Base-by-base conservation (phyloP, 2,888 invertebrate genomes). In the Heliconius hortense region DNA sequence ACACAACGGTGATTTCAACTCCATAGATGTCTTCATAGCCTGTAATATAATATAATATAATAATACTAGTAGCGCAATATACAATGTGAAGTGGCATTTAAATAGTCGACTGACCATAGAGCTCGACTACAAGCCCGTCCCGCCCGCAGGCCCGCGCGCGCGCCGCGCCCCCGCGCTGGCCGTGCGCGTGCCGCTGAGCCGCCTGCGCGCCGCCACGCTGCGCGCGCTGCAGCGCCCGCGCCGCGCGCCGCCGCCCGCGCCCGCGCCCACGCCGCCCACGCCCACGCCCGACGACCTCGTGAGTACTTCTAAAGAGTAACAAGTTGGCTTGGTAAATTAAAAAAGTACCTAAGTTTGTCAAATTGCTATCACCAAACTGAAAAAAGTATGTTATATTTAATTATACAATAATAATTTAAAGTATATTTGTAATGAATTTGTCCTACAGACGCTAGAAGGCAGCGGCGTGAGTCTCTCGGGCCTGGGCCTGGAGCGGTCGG, bases 401-500 rank as follows among this genome's bases (percentile, higher is more conserved):
- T 8, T 56, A 56, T 56, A n/a, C 48, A 4, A 48, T 18, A 3
- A 56, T n/a, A 0, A 10, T 15, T 28, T 63, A 21, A 31, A 21
- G 31, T 62, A 31, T 62, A 21, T 31, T 28, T 28, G 35, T n/a
- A n/a, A 35, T 28, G 4, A 15, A 35, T 18, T 66, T 43, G 1
- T 15, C 11, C 24, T 10, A 15, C 85, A 94, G 90, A 89, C 89
- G 76, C 90, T 88, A 74, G 95, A 94, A 79, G 66, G 92, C 94
- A 75, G 94, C 95, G 77, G 95, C 95, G 59, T 96, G 96, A 26
- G 96, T 11, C 69, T 77, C 75, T 94, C 95, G 75, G 95, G 95
- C 48, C 96, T 74, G 8, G 24, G 96, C 86, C 96, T 96, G 88
- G 96, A 96, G 89, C 95, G 96, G 95, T 94, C 87, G 85, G 84